Evolutionary conservation across 92 coral and sea anemone species (phyloP).

Genomic region (Palythoa grandis): DNA sequence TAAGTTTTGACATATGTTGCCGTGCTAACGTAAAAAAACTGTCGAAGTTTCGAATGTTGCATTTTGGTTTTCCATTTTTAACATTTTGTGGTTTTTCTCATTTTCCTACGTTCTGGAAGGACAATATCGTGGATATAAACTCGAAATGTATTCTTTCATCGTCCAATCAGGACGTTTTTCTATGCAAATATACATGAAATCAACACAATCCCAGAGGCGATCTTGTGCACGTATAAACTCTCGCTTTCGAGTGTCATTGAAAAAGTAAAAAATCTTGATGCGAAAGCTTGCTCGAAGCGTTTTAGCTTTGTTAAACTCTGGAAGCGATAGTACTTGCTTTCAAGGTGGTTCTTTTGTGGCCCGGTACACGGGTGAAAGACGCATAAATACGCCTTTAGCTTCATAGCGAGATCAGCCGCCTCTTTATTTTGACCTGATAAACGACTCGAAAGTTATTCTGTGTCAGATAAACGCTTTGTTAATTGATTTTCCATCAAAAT

Average conservation of each 20-base stretch:
- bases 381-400: not conserved
- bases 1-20: not conserved
- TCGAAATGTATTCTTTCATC: conserved; percentile 17
- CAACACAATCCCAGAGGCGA: conserved; percentile 5
- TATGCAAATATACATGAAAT: conserved; percentile 19
- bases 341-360: conserved; percentile 12
- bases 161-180: conserved; percentile 29
- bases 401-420: not conserved
- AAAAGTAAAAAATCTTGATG: not conserved
- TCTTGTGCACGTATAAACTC: conserved; percentile 19
- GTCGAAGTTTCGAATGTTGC: conserved; percentile 3
- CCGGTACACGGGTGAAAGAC: not conserved
- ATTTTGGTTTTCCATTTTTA: conserved; percentile 6
- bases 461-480: not conserved
- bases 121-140: not conserved
- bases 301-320: not conserved
- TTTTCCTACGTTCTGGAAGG: conserved; percentile 4
- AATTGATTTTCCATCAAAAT: not conserved
- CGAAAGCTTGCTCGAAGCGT: not conserved
- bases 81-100: conserved; percentile 7
- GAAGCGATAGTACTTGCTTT: not conserved
- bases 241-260: not conserved
- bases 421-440: not conserved
- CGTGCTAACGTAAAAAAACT: not conserved
- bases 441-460: not conserved